These are phyloP conservation scores for Perca flavescens DNA, from an alignment of 2,113 vertebrate species.

Conservation along the genomic window DNA sequence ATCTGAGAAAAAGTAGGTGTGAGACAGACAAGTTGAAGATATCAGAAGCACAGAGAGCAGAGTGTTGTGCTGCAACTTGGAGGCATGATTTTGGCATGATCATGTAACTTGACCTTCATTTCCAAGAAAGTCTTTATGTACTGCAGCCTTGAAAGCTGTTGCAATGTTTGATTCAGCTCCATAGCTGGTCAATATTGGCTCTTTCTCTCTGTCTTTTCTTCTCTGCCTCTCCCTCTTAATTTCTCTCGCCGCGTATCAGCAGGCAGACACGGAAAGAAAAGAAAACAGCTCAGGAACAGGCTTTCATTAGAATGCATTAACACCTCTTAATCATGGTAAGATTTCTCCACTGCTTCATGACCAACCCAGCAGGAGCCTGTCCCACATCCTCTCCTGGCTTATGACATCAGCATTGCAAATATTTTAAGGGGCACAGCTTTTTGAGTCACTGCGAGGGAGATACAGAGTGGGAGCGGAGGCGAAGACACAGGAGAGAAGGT, in stretches of 20 bases:
- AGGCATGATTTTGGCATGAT: constrained; percentile 35
- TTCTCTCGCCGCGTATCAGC: constrained; percentile 29
- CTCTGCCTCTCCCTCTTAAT: constrained; percentile 31
- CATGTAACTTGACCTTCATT: constrained; percentile 24
- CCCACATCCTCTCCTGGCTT: constrained; percentile 26
- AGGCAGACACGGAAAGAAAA: constrained; percentile 5
- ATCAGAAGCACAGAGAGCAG: not conserved
- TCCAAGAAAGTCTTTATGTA: constrained; percentile 3
- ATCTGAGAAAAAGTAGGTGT: not conserved
- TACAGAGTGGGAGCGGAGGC: not conserved
- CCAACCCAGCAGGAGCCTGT: not conserved
- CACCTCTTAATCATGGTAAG: constrained; percentile 41
- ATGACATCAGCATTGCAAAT: constrained; percentile 30
- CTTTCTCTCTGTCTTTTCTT: not conserved
- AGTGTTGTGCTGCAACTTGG: constrained; percentile 8
- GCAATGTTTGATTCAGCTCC: constrained; percentile 53
- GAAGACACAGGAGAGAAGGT: not conserved
- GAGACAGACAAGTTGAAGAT: constrained; percentile 2
- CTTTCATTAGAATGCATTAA: constrained; percentile 64
- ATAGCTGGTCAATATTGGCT: constrained; percentile 24
- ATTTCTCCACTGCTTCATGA: constrained; percentile 9
- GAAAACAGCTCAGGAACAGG: constrained; percentile 12
- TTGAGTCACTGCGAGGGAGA: not conserved
- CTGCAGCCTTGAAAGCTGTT: constrained; percentile 46
- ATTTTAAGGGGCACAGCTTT: constrained; percentile 17